Evolutionary conservation across 1,140 invertebrate genomes (phyloP).

Genomic region (Macrostomum lignano): DNA sequence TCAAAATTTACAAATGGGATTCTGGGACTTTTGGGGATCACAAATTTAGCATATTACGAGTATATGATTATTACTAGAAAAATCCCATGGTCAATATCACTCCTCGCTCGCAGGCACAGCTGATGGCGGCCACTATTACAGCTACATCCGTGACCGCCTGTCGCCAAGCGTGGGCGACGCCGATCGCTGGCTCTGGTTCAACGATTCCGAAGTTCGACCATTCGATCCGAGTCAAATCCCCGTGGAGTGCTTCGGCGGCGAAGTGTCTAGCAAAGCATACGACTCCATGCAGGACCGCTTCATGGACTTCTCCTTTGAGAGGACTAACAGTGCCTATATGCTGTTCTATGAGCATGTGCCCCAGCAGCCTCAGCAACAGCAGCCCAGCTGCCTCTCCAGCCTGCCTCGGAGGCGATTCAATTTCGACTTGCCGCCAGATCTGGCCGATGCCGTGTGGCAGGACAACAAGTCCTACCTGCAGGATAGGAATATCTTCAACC

Average conservation of each 20-base stretch:
- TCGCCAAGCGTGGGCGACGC: background rate
- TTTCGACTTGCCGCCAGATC: too few species aligned
- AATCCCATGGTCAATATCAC: too few species aligned
- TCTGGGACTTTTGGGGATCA: too few species aligned
- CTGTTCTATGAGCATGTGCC: constrained; percentile 55
- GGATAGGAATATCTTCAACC: constrained; percentile 77
- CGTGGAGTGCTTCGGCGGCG: constrained; percentile 73
- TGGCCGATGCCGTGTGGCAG: too few species aligned
- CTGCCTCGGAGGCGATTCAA: too few species aligned
- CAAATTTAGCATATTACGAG: too few species aligned
- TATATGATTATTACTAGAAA: too few species aligned
- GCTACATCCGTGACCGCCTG: constrained; percentile 52
- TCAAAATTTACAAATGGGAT: too few species aligned
- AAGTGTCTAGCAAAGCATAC: constrained; percentile 47
- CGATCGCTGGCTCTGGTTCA: constrained; percentile 29
- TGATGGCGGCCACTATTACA: constrained; percentile 82
- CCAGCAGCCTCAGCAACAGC: constrained; percentile 83
- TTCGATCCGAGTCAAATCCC: constrained; percentile 76
- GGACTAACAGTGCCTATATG: constrained; percentile 83
- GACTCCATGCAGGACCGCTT: background rate
- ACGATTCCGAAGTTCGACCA: constrained; percentile 75
- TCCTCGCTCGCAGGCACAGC: too few species aligned
- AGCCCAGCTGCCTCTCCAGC: too few species aligned
- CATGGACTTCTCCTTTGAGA: constrained; percentile 1
- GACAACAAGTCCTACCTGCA: constrained; percentile 76